A percentile compares a stretch with the other conserved stretches of the same genome.
These are phyloP conservation scores for Esox niger DNA, from an alignment of 2,113 vertebrate genomes.

Conservation along the genomic window DNA sequence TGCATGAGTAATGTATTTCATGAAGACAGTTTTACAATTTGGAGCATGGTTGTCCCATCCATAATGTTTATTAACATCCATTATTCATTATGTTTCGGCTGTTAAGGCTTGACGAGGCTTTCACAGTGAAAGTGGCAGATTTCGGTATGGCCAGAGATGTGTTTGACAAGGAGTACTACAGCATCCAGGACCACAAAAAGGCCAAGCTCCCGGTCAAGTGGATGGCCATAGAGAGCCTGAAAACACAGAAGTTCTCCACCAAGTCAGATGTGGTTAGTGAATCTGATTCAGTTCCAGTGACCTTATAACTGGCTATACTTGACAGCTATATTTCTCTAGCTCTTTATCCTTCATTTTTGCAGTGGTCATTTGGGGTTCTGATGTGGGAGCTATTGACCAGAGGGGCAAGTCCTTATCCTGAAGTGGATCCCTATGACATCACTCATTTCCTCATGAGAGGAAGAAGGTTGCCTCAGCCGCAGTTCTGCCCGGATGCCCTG, in stretches of 20 bases:
- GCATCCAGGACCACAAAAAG: constrained; percentile 78
- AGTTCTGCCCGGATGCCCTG: constrained; percentile 86
- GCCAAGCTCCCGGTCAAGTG: constrained; percentile 93
- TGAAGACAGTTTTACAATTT: neutral
- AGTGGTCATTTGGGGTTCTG: constrained; percentile 96
- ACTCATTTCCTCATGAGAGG: constrained; percentile 81
- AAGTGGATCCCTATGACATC: constrained; percentile 91
- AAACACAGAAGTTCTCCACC: constrained; percentile 93
- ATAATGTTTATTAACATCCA: neutral
- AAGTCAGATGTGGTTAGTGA: constrained; percentile 92
- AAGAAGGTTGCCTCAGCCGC: constrained; percentile 87
- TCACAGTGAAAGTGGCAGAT: constrained; percentile 93
- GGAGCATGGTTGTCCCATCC: neutral
- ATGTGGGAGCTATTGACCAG: constrained; percentile 94
- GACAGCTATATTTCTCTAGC: neutral
- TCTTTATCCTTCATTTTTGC: constrained; percentile 15
- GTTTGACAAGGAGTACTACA: constrained; percentile 95
- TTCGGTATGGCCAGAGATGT: constrained; percentile 91
- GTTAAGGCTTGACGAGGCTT: constrained; percentile 87
- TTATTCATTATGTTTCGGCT: neutral
- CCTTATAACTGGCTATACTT: no score
- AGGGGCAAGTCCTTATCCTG: constrained; percentile 86
- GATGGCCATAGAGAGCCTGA: constrained; percentile 97
- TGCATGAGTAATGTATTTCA: no score
- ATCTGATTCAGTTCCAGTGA: neutral